phyloP scores from a whole-genome alignment of 2,888 invertebrate genomes.

The Cotesia congregata region DNA sequence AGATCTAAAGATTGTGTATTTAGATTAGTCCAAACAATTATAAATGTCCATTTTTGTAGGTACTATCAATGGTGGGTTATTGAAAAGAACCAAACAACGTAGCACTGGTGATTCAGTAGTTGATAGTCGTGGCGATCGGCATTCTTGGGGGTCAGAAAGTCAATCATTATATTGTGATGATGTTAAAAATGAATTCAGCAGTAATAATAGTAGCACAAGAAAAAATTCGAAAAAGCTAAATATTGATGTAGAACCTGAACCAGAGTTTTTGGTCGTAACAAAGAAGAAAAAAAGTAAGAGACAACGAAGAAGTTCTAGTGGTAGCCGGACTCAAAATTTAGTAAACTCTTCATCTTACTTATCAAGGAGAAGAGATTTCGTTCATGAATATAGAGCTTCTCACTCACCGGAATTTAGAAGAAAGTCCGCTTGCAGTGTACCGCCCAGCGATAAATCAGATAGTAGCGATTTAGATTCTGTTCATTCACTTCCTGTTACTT shows the following conservation, averaged over 20 bases:
- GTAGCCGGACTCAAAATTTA: slow-evolving; percentile 66
- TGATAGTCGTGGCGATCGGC: slow-evolving; percentile 71
- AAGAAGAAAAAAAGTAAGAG: slow-evolving; percentile 86
- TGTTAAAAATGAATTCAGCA: slow-evolving; percentile 62
- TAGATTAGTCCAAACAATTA: no score
- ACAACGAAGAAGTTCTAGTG: slow-evolving; percentile 69
- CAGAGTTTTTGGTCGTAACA: slow-evolving; percentile 88
- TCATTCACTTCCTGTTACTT: slow-evolving; percentile 82
- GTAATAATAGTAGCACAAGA: slow-evolving; percentile 51
- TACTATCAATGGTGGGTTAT: slow-evolving; percentile 57
- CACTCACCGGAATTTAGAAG: slow-evolving; percentile 71
- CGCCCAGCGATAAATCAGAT: slow-evolving; percentile 85
- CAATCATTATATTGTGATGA: slow-evolving; percentile 71
- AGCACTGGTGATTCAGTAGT: slow-evolving; percentile 65
- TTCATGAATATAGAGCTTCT: slow-evolving; percentile 63
- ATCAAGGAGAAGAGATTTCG: slow-evolving; percentile 63
- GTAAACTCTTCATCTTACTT: slow-evolving; percentile 64
- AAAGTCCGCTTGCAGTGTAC: slow-evolving; percentile 83
- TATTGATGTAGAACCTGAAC: slow-evolving; percentile 65
- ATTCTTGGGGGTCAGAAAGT: slow-evolving; percentile 79
- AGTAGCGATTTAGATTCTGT: slow-evolving; percentile 89
- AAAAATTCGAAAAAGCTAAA: slow-evolving; percentile 63
- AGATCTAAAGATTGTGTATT: no score
- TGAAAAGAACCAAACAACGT: slow-evolving; percentile 64
- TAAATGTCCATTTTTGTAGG: slow-evolving; percentile 47